These are phyloP conservation scores for Lasioglossum morio DNA, from an alignment of 2,888 invertebrate species.

Conservation along the genomic window DNA sequence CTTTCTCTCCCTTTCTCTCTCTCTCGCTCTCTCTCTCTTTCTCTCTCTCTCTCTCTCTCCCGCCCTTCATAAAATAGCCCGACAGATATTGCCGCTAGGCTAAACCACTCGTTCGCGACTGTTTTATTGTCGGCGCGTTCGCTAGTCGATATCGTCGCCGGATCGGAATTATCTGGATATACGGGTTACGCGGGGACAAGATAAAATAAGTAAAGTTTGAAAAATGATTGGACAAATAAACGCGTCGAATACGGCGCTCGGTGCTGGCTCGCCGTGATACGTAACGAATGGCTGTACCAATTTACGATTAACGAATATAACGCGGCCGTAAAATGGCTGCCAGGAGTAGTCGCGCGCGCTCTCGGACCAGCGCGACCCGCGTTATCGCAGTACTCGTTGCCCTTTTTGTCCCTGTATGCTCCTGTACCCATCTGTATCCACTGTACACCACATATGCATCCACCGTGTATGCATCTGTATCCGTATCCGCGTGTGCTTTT, in stretches of 20 bases:
- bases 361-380: background rate
- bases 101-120: background rate
- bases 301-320: conserved; percentile 33
- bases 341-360: background rate
- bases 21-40: background rate
- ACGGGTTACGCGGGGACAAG: background rate
- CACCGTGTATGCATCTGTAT: background rate
- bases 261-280: conserved; percentile 18
- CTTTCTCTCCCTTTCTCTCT: background rate
- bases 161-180: conserved; percentile 7
- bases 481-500: background rate
- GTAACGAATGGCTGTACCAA: conserved; percentile 23
- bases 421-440: background rate
- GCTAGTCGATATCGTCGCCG: background rate
- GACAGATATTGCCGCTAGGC: background rate
- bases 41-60: background rate
- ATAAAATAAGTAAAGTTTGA: conserved; percentile 26
- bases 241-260: conserved; percentile 3
- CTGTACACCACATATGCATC: background rate
- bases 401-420: background rate
- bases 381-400: background rate
- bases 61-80: background rate
- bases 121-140: conserved; percentile 8
- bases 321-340: conserved; percentile 23
- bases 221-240: conserved; percentile 26